Evolutionary conservation across 2,113 vertebrate species (phyloP).

Genomic region (Scomber colias): DNA sequence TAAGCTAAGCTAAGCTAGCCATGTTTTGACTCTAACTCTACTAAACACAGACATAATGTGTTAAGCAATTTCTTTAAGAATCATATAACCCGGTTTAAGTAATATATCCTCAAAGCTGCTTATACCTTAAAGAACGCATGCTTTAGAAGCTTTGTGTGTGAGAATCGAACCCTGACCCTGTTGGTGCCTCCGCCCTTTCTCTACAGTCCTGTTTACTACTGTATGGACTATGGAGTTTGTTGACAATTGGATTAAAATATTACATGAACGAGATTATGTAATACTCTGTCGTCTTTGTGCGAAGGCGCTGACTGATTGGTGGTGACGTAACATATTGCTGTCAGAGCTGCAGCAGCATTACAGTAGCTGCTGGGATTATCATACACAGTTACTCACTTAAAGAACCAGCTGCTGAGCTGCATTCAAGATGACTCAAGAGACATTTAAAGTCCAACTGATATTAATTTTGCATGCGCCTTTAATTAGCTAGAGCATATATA

Average conservation of each 20-base stretch:
- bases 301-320: background rate
- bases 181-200: background rate
- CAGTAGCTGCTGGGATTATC: background rate
- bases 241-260: slow-evolving; percentile 51
- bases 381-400: background rate
- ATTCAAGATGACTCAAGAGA: background rate
- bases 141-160: background rate
- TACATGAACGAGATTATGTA: slow-evolving; percentile 60
- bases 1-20: too few species aligned
- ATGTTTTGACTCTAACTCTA: too few species aligned
- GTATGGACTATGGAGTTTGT: background rate
- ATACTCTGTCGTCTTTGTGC: slow-evolving; percentile 20
- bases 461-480: too few species aligned
- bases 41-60: too few species aligned
- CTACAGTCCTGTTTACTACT: background rate
- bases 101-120: background rate
- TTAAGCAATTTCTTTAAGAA: too few species aligned
- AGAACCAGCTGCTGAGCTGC: background rate
- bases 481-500: too few species aligned
- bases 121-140: background rate
- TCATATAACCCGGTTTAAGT: too few species aligned
- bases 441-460: background rate
- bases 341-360: slow-evolving; percentile 2
- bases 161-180: background rate
- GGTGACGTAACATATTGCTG: slow-evolving; percentile 20